Evolutionary conservation across 2,797 vertebrate genomes (phyloP), one percentile per base, ranked within the genome.

Genomic region (Sphenodon punctatus): DNA sequence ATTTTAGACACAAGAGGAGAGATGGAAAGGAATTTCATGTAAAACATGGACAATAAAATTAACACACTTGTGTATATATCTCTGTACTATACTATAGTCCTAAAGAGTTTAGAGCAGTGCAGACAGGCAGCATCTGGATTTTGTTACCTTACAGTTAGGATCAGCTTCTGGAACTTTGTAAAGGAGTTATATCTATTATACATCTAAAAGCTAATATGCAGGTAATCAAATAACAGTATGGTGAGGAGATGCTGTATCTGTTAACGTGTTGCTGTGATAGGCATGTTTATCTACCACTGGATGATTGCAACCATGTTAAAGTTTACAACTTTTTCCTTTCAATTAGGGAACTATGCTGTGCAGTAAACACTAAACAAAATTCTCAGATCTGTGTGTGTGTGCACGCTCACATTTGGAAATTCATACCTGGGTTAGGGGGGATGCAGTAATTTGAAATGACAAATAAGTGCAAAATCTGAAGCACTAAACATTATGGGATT

Each of bases 121-220:
- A 93, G 93, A 94, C 88, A 92, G 78, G 55, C 86, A 69, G 84
- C 95, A 95, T 96, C 94, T 96, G 95, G 95, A 93, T 94, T 92
- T 94, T 95, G 91, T 96, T 96, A 95, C 85, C 88, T 93, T 90
- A 83, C 89, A 94, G 84, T 88, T 84, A 93, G 90, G 91, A 92
- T 93, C 89, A 91, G 94, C 87, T 95, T 93, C 90, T 94, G 93
- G 90, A 90, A 92, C 78, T 32, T 95, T 95, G 93, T 88, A 93
- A 93, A 93, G 90, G 88, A 89, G 84, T 93, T 93, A 93, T 84
- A 82, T 78, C 85, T 86, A 86, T 92, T 89, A 91, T 92, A 78
- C 65, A 46, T 89, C 85, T 87, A 70, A 86, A n/a, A 90, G 86
- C 74, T 94, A 90, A 94, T 94, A 92, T 92, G 89, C 13, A 14